A percentile compares a stretch with the other conserved stretches of the same genome.
Evolutionary conservation across 2,113 vertebrate genomes (phyloP).

Genomic region (Pelodiscus sinensis): DNA sequence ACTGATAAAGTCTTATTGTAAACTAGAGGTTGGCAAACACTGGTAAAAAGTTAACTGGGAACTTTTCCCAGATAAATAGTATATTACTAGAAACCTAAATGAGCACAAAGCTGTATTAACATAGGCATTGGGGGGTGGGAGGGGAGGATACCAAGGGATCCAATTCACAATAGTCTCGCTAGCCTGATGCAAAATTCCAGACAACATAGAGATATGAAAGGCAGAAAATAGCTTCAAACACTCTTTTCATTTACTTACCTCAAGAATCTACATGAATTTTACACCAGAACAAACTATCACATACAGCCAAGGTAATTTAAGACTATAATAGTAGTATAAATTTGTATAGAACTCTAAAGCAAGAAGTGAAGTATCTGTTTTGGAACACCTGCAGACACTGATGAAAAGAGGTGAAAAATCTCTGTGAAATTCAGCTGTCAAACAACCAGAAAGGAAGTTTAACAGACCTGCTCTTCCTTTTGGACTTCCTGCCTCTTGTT

Average conservation of each 20-base stretch:
- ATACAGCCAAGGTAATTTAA: not conserved
- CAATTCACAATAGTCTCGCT: not conserved
- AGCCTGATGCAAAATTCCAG: not conserved
- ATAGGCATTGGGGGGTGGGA: not conserved
- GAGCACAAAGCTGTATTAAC: slow-evolving; percentile 21
- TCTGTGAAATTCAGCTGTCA: not conserved
- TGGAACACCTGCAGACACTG: not conserved
- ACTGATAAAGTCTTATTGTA: not conserved
- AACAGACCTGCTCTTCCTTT: fast-evolving
- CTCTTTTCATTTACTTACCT: not conserved
- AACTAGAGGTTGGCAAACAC: not conserved
- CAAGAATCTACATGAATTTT: not conserved
- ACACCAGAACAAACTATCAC: not conserved
- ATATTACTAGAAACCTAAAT: not conserved
- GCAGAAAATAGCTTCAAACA: slow-evolving; percentile 5
- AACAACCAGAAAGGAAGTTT: not conserved
- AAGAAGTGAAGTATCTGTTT: slow-evolving; percentile 13
- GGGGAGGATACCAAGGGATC: not conserved
- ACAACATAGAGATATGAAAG: not conserved
- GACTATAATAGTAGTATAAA: not conserved
- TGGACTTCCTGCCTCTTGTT: not conserved
- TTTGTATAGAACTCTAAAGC: fast-evolving
- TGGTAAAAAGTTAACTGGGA: slow-evolving; percentile 23
- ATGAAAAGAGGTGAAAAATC: not conserved
- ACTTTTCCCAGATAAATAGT: not conserved